Evolutionary conservation across 1,140 invertebrate genomes (phyloP).

Genomic region (Bombus cullumanus): DNA sequence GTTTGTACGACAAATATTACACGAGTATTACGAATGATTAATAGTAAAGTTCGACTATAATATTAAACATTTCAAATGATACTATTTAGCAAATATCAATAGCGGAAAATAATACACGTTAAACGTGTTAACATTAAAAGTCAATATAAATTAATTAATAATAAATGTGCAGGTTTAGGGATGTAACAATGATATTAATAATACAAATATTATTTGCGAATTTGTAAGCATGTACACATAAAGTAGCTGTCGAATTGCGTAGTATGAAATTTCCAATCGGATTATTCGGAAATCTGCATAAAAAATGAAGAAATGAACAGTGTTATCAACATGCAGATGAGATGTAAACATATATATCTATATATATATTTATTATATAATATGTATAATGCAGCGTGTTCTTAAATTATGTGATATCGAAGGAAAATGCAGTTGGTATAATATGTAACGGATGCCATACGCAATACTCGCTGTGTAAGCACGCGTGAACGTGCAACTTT

Average conservation of each 20-base stretch:
- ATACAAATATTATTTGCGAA: not conserved
- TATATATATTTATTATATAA: too few relatives aligned
- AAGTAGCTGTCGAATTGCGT: not conserved
- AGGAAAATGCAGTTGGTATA: not conserved
- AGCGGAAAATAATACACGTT: not conserved
- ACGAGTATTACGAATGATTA: not conserved
- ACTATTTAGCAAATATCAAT: too few relatives aligned
- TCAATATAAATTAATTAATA: not conserved
- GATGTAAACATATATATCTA: too few relatives aligned
- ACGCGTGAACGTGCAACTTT: slow-evolving; percentile 13
- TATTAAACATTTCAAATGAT: too few relatives aligned
- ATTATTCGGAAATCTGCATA: not conserved
- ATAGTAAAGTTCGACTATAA: too few relatives aligned
- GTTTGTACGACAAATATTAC: not conserved
- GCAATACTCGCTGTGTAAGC: slow-evolving; percentile 25
- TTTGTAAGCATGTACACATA: not conserved
- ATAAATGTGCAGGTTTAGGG: not conserved
- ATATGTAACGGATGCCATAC: not conserved
- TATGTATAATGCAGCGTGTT: not conserved
- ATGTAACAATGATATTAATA: not conserved
- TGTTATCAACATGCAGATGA: not conserved
- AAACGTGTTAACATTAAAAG: not conserved
- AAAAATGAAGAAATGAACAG: not conserved
- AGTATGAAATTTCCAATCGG: too few relatives aligned
- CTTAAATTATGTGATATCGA: not conserved